phyloP scores from a whole-genome alignment of 2,797 vertebrate species.

The Decapterus maruadsi region DNA sequence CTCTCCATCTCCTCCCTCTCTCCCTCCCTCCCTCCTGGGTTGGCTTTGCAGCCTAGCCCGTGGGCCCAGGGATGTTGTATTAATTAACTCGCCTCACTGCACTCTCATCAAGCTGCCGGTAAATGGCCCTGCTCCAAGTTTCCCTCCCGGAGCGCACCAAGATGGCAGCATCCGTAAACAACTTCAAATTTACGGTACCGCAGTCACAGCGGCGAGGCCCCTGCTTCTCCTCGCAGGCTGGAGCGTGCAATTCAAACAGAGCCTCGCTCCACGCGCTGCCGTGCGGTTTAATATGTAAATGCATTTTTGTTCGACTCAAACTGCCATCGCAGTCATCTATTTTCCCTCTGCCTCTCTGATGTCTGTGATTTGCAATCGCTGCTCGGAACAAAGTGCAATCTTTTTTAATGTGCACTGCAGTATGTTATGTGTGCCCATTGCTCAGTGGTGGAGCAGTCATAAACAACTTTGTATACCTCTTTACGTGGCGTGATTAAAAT shows the following conservation, averaged over 20 bases:
- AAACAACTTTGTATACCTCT: constrained; percentile 72
- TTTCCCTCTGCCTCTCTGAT: constrained; percentile 48
- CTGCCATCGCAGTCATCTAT: constrained; percentile 53
- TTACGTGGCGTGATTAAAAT: constrained; percentile 71
- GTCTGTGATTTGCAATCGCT: constrained; percentile 70
- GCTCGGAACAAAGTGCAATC: constrained; percentile 71
- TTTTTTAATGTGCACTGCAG: constrained; percentile 66
- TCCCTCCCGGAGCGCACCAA: constrained; percentile 76
- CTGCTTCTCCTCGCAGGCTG: constrained; percentile 49
- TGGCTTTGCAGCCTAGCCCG: constrained; percentile 71
- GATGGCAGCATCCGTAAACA: constrained; percentile 82
- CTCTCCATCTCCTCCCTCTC: constrained; percentile 34
- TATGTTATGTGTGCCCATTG: constrained; percentile 38
- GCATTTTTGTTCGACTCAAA: constrained; percentile 52
- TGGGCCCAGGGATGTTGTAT: constrained; percentile 80
- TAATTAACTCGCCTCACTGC: constrained; percentile 84
- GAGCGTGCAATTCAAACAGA: constrained; percentile 51
- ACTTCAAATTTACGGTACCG: constrained; percentile 75
- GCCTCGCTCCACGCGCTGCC: constrained; percentile 34
- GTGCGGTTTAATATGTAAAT: constrained; percentile 72
- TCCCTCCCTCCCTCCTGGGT: constrained; percentile 62
- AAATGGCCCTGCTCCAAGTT: constrained; percentile 80
- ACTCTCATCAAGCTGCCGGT: constrained; percentile 84
- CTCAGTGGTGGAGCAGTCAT: constrained; percentile 53
- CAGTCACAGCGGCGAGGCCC: constrained; percentile 65